A percentile compares a stretch with the other conserved stretches of the same genome.
phyloP scores from a whole-genome alignment of 2,888 invertebrate species.

The Catocala nupta region DNA sequence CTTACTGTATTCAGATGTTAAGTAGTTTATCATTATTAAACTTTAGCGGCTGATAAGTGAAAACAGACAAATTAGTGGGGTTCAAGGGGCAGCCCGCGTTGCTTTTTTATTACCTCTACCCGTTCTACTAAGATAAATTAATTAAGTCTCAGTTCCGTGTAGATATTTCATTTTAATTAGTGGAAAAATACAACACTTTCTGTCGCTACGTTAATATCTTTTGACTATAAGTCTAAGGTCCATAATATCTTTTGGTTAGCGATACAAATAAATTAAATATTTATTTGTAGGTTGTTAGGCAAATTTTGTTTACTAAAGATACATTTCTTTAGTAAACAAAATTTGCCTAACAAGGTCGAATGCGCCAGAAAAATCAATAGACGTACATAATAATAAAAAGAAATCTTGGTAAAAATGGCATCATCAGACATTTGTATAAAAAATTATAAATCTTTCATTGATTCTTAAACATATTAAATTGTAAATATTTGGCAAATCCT shows the following conservation, averaged over 20 bases:
- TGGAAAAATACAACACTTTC: conserved; percentile 26
- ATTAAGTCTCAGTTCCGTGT: conserved; percentile 49
- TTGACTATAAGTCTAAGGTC: too few relatives aligned
- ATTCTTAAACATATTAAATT: too few relatives aligned
- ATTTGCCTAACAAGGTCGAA: background rate
- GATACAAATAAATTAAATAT: too few relatives aligned
- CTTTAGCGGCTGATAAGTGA: conserved; percentile 21
- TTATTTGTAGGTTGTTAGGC: too few relatives aligned
- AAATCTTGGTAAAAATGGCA: too few relatives aligned
- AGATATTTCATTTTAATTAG: conserved; percentile 30
- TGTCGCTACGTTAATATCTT: background rate
- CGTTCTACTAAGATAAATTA: conserved; percentile 46
- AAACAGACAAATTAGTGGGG: conserved; percentile 40
- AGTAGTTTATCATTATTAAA: conserved; percentile 27
- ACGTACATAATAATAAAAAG: too few relatives aligned
- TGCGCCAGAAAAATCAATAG: background rate
- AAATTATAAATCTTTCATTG: too few relatives aligned
- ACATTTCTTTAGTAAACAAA: too few relatives aligned
- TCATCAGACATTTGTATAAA: background rate
- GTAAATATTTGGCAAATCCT: too few relatives aligned
- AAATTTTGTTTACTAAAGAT: too few relatives aligned
- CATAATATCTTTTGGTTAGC: background rate
- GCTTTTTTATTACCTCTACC: conserved; percentile 45
- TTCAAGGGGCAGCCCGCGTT: conserved; percentile 17
- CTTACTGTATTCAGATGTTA: background rate